Conservation (phyloP, 1,140 invertebrate species). For the Anastrepha obliqua region DNA sequence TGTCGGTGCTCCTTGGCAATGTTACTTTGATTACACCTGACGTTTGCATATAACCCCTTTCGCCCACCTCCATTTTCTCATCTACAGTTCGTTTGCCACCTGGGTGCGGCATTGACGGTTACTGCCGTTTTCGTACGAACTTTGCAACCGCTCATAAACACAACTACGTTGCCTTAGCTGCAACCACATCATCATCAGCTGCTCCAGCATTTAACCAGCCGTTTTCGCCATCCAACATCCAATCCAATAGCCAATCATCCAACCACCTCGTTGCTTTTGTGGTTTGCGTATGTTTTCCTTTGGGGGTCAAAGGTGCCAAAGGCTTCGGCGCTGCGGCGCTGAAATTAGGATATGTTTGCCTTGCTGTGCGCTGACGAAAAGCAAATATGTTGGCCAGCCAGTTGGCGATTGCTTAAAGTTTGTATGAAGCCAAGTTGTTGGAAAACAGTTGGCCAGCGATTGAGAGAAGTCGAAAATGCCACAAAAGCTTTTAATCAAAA, state of each 20-base stretch:
- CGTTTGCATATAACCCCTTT: neutral
- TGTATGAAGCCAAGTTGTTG: neutral
- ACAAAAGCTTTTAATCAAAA: conserved; percentile 46
- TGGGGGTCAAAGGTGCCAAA: conserved; percentile 29
- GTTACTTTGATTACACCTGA: conserved; percentile 27
- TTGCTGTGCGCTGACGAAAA: conserved; percentile 20
- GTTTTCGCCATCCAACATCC: neutral
- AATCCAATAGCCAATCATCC: neutral
- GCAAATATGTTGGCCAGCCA: conserved; percentile 7
- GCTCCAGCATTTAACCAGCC: neutral
- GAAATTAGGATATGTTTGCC: conserved; percentile 44
- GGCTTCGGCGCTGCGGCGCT: neutral
- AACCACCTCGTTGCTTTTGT: neutral
- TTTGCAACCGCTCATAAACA: neutral
- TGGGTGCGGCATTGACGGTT: neutral
- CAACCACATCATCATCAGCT: neutral
- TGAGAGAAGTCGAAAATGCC: conserved; percentile 10
- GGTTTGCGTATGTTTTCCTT: conserved; percentile 15
- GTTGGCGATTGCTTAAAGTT: neutral
- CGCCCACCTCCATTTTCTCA: neutral
- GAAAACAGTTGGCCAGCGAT: neutral
- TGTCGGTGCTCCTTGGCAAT: neutral
- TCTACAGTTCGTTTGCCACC: neutral
- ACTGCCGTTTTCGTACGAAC: neutral
- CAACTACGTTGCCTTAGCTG: neutral